Evolutionary conservation across 2,797 vertebrate genomes (phyloP).

Genomic region (Gymnothorax javanicus): DNA sequence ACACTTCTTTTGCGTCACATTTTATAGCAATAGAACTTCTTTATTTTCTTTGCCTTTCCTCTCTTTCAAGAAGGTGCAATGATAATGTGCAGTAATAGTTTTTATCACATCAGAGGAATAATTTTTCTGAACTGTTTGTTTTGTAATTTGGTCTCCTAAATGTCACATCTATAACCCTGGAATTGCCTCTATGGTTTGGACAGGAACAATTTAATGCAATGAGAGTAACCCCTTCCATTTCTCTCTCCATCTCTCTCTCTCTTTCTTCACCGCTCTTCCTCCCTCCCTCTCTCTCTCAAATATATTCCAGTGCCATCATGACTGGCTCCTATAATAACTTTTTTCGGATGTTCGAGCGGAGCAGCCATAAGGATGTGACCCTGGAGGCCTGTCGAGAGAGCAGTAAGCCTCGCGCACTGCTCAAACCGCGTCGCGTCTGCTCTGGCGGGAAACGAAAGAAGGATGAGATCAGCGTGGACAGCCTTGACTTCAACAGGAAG

Average conservation of each 20-base stretch:
- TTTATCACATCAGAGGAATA: no score
- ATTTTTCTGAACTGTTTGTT: no score
- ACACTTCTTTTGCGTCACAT: no score
- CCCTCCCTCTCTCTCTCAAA: background rate
- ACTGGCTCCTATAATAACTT: conserved; percentile 98
- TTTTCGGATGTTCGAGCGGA: conserved; percentile 95
- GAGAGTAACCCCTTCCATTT: background rate
- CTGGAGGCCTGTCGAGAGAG: conserved; percentile 92
- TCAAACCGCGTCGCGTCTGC: conserved; percentile 91
- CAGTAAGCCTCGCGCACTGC: conserved; percentile 89
- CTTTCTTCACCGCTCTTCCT: no score
- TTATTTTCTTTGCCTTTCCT: no score
- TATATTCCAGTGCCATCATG: conserved; percentile 83
- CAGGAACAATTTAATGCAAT: no score
- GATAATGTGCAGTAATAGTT: no score
- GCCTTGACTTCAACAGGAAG: conserved; percentile 99
- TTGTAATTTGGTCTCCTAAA: no score
- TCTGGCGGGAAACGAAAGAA: conserved; percentile 91
- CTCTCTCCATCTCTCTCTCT: no score
- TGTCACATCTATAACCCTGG: no score
- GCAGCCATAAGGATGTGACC: conserved; percentile 83
- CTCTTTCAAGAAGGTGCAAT: no score
- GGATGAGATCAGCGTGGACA: conserved; percentile 95
- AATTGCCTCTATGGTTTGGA: background rate
- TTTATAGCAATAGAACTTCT: no score